Evolutionary conservation across 2,113 vertebrate species (phyloP), one percentile per base, ranked within the genome.

Genomic region (Podilymbus podiceps): DNA sequence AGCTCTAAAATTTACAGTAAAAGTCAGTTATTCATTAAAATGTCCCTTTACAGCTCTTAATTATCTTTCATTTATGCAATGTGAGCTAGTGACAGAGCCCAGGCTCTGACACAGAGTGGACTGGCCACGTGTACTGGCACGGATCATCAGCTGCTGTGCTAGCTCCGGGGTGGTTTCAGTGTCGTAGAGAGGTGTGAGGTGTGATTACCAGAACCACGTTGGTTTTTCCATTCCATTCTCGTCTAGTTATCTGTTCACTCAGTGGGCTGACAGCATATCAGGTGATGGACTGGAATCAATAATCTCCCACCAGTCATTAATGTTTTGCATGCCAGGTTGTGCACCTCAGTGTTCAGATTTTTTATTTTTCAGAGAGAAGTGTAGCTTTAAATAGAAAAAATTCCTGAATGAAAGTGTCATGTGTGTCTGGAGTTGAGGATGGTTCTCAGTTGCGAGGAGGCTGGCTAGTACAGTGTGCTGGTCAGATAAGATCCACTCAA

Each of bases 41-140:
- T 47, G 20, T 46, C 19, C 21, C 3, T 75, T 90, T 72, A 69
- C 16, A 50, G 46, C 14, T 77, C 24, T 74, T 74, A 81, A 73
- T 82, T 60, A 49, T 74, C 85, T 93, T 59, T 81, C 12, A 44
- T 24, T 60, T 87, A 11, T 40, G 23, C 17, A 47, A 3, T 0
- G 2, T 85, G 42, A 52, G 19, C 33, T n/a, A 38, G 47, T 46
- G 49, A 24, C 12, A 42, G 63, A 60, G 27, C 30, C 42, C 28
- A 46, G 47, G 21, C 38, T 62, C n/a, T 91, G 47, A 7, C 12
- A 13, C 27, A 9, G 21, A 9, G 21, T 19, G 33, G 55, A 16
- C 1, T 5, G 33, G 28, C 17, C 30, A 8, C 0, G 3, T 30
- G 15, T 14, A 7, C 64, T 11, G 30, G 31, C 11, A 16, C 18